Evolutionary conservation across 2,113 vertebrate genomes (phyloP).

Genomic region (Garra rufa): DNA sequence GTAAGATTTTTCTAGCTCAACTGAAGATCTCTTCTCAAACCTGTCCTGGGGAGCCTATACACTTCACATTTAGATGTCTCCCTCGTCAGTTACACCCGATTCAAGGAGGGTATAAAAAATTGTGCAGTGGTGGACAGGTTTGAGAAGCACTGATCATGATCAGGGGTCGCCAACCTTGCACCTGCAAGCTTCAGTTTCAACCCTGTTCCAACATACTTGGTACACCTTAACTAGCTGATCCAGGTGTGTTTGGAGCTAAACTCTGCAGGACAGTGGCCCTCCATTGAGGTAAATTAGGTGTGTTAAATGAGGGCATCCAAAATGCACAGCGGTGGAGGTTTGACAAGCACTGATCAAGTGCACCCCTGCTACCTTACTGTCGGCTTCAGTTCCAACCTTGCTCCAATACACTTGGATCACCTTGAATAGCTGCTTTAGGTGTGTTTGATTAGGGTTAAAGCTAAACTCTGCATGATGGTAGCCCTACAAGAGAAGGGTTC

Average conservation of each 20-base stretch:
- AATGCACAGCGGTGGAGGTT: too few species aligned
- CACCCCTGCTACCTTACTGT: too few species aligned
- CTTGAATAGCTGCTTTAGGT: neutral
- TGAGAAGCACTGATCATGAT: neutral
- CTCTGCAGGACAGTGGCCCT: too few species aligned
- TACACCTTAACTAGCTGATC: too few species aligned
- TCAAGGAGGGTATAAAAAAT: neutral
- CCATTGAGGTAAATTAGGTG: too few species aligned
- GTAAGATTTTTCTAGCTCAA: neutral
- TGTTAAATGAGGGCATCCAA: too few species aligned
- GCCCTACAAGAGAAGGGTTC: neutral
- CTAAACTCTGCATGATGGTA: neutral
- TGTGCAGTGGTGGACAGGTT: neutral
- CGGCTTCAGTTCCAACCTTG: too few species aligned
- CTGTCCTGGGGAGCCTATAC: neutral
- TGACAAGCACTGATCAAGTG: too few species aligned
- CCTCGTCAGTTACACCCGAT: too few species aligned
- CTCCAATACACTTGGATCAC: neutral
- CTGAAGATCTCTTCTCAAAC: neutral
- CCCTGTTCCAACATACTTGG: too few species aligned
- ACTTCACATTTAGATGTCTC: neutral
- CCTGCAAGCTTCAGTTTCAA: neutral
- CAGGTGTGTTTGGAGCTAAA: too few species aligned
- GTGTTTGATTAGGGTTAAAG: neutral
- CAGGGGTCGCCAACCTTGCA: neutral